These are phyloP conservation scores for Redunca redunca DNA, from an alignment of 2,113 vertebrate species.

Conservation along the genomic window DNA sequence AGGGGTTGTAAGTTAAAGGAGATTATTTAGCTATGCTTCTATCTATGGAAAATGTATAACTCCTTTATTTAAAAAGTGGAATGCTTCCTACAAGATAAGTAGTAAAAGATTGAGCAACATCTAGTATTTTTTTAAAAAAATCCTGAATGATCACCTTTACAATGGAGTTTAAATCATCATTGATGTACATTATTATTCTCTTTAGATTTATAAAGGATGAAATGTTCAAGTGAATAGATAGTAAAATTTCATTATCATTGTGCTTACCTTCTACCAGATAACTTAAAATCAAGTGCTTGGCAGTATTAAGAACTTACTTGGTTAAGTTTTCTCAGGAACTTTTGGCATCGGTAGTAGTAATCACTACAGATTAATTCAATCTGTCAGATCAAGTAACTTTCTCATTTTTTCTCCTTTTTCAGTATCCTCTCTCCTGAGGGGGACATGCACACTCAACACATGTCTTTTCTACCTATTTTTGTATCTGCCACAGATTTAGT, in stretches of 20 bases:
- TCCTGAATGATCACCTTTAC: not conserved
- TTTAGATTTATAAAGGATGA: constrained; percentile 17
- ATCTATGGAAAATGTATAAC: not conserved
- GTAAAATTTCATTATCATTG: not conserved
- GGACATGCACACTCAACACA: not conserved
- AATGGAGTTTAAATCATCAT: not conserved
- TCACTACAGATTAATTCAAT: not conserved
- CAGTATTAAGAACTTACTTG: not conserved
- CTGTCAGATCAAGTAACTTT: not conserved
- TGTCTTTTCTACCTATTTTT: not conserved
- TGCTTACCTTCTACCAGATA: not conserved
- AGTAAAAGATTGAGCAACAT: not conserved
- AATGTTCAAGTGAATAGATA: not conserved
- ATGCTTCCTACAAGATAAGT: not conserved
- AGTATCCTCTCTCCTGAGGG: not conserved
- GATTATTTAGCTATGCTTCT: not conserved
- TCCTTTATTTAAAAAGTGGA: not conserved
- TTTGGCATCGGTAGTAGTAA: not conserved
- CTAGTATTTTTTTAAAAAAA: not conserved
- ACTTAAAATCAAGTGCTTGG: not conserved
- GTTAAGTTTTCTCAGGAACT: not conserved
- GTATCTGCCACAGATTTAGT: not conserved
- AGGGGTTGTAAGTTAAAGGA: not conserved
- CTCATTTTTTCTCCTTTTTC: not conserved
- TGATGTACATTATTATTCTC: not conserved